Base-by-base conservation (phyloP, 1,140 invertebrate genomes). In the Cylas formicarius region DNA sequence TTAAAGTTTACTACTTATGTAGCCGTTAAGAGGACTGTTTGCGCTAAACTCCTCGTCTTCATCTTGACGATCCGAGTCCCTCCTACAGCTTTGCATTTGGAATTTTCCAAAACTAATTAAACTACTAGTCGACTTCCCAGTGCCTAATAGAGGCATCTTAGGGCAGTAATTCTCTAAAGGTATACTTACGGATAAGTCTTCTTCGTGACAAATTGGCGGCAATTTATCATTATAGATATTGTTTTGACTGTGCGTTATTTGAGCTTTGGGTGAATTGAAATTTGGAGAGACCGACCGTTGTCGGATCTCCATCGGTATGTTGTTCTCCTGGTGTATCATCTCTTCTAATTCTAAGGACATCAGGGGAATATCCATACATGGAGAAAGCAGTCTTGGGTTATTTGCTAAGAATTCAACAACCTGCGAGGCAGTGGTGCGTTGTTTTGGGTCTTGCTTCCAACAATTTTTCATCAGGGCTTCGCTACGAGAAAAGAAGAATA, bases 351-450 rank as follows among this genome's bases (percentile, higher is more conserved):
- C 76, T 0, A 89, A 78, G 34, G 81, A 81, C 1, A 81, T 71
- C 4, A 78, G 58, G 0, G 88, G 87, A 13, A 81, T 74, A 58
- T 91, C 87, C 2, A 90, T 65, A 57, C 83, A 86, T 0, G 90
- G 87, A 4, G 75, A 67, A 10, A 93, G 66, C 5, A 92, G 72
- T n/a, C 80, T 72, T 4, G 84, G 80, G 63, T 82, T 80, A 48
- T 78, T 81, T 0, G 80, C 80, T 17, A 94, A 68, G 48, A 83
- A 81, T 41, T 88, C 86, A 0, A 87, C 81, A 20, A 92, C 80
- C 62, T 86, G 82, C 0, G 74, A 72, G 0, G 87, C 84, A 6
- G 76, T 73, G 2, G 86, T 85, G 2, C 90, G 73, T 44, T 78
- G 73, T 19, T 73, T 72, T n/a, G 76, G 67, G 14, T 85, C 78